Base-by-base conservation (phyloP, 2,888 invertebrate genomes). In the Netelia virgata region DNA sequence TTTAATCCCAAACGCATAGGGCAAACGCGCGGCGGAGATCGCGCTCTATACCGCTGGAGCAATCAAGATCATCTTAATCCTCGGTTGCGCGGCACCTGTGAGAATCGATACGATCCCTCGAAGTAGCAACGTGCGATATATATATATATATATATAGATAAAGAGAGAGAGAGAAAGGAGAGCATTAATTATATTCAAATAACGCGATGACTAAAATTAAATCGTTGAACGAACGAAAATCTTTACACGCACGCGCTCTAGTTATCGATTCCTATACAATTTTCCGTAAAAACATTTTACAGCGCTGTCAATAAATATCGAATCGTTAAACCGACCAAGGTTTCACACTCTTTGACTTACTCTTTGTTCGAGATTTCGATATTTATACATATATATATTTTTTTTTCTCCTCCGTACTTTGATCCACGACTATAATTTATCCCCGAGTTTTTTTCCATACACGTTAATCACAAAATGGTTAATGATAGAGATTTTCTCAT, bases 31-130 rank as follows among this genome's bases (percentile, higher is more conserved):
- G 18, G 18, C 41, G 55, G 18, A 70, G 36, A 6, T 6, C 36
- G 36, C 36, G 36, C 8, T 36, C 36, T 23, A 14, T 14, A 47
- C 14, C 47, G 47, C 47, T 2, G 16, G 73, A 72, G 16, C 41
- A 70, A 70, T 78, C 70, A 70, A 47, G 68, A 18, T 69, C 77
- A 50, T 69, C 70, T 78, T 63, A 63, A 78, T 70, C 70, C 36
- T 70, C 50, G 57, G 36, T 9, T 53, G 43, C 16, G 41, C 20
- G 41, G 23, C 70, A 63, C 63, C 78, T 70, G 53, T 59, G 78
- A 70, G 53, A 47, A 70, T 70, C 61, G 70, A 55, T 70, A 8
- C 43, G 36, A 55, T 78, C 63, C 8, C 14, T 47, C 18, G 41
- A 50, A 36, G 18, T 36, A 50, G 43, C 77, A 23, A 36, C 20